phyloP scores from a whole-genome alignment of 2,113 vertebrate genomes.

The Dicrurus megarhynchus region DNA sequence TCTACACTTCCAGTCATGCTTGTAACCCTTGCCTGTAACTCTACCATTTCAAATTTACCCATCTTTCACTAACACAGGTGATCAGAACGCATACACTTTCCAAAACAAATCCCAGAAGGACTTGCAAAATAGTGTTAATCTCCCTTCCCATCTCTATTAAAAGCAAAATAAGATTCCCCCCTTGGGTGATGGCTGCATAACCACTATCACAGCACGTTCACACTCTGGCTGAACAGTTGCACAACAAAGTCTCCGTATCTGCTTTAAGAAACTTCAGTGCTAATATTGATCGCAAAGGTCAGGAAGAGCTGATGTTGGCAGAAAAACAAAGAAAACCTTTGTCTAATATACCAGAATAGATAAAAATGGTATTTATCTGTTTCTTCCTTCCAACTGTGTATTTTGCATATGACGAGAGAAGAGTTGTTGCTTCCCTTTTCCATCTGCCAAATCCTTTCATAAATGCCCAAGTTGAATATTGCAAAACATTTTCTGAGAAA shows the following conservation, averaged over 20 bases:
- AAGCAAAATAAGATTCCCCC: not conserved
- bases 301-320: not conserved
- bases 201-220: not conserved
- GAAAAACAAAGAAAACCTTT: not conserved
- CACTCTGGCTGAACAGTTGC: not conserved
- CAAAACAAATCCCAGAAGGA: not conserved
- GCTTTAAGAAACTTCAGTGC: not conserved
- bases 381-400: not conserved
- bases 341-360: not conserved
- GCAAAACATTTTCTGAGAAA: not conserved
- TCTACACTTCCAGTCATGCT: not conserved
- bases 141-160: not conserved
- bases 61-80: not conserved
- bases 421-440: not conserved
- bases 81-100: not conserved
- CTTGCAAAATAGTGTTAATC: not conserved
- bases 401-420: not conserved
- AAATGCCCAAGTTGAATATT: not conserved
- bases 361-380: not conserved
- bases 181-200: not conserved
- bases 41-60: not conserved
- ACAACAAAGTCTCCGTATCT: not conserved
- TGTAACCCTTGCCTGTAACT: not conserved
- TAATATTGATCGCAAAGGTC: not conserved
- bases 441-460: not conserved